Base-by-base conservation (phyloP, 2,113 vertebrate genomes). In the Siphamia tubifer region DNA sequence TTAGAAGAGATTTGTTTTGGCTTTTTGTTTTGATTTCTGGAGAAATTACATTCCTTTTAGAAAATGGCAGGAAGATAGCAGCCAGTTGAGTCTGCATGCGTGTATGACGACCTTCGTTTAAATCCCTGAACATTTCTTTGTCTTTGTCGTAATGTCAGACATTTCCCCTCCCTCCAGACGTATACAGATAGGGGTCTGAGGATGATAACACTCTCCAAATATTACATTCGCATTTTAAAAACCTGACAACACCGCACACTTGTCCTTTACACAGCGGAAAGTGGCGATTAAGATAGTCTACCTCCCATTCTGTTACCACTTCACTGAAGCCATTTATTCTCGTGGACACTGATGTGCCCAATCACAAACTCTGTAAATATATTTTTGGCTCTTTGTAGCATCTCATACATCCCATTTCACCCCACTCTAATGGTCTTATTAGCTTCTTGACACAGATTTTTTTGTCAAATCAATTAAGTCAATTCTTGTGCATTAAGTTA, bases 11-110 rank as follows among this genome's bases (percentile, higher is more conserved):
- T 83, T 73, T 82, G 82, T 89, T 86, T 83, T 62, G 70, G 71
- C 79, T 78, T 87, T 48, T 83, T 90, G 89, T 90, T 90, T 90
- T 87, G 84, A 86, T 74, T 85, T 63, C 31, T 48, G 61, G 55
- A 63, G 56, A 71, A 90, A 91, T 89, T 75, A 84, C 71, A 65
- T 75, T 86, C 69, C 72, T 77, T 85, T 87, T 56, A 74, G 64
- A 72, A 85, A 84, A 85, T 88, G 88, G 73, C 85, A 87, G 60
- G 54, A 77, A 86, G 83, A 86, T 83, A 58, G 60, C 43, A 57
- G 79, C 3, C 42, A 74, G 44, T 30, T 56, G 58, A 45, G 49
- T 34, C 19, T 11, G 38, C 16, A 11, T 15, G 23, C 16, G 7
- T 23, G 57, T 65, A 38, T 48, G 40, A 35, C 42, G 32, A 63